Evolutionary conservation across 2,888 invertebrate genomes (phyloP).

Genomic region (Ectemnius cavifrons): DNA sequence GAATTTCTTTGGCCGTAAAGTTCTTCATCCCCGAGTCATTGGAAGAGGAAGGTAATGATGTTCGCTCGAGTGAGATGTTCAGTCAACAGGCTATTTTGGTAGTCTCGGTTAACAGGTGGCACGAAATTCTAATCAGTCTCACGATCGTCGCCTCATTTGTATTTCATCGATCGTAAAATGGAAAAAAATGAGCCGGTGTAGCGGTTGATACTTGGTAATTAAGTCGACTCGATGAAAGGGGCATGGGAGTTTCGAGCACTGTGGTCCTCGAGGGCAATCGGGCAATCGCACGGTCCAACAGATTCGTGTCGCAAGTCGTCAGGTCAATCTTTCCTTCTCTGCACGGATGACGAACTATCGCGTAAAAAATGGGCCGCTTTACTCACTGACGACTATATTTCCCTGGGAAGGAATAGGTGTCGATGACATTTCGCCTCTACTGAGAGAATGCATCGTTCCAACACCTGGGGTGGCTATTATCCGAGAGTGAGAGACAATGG

Average conservation of each 20-base stretch:
- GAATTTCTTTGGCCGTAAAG: no score
- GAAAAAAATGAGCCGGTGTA: conserved; percentile 32
- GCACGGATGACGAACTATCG: conserved; percentile 2
- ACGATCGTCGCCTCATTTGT: conserved; percentile 31
- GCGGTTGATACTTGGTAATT: conserved; percentile 48
- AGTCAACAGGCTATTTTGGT: no score
- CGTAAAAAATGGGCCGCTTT: background rate
- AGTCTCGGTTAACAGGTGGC: conserved; percentile 40
- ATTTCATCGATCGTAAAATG: conserved; percentile 18
- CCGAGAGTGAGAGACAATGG: background rate
- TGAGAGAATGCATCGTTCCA: background rate
- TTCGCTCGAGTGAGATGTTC: no score
- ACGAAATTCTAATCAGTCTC: conserved; percentile 42
- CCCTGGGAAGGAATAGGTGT: background rate
- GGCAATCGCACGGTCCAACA: background rate
- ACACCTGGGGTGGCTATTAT: background rate
- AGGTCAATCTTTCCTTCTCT: background rate
- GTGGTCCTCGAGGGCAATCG: conserved; percentile 19
- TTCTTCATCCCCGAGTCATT: no score
- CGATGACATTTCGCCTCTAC: conserved; percentile 3
- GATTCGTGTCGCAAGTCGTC: background rate
- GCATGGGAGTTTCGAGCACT: conserved; percentile 24
- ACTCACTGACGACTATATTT: background rate
- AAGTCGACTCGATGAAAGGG: conserved; percentile 46
- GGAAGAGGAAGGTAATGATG: no score